Evolutionary conservation across 1,140 invertebrate species (phyloP), one percentile per base, ranked within the genome.

Genomic region (Trichonephila clavata): DNA sequence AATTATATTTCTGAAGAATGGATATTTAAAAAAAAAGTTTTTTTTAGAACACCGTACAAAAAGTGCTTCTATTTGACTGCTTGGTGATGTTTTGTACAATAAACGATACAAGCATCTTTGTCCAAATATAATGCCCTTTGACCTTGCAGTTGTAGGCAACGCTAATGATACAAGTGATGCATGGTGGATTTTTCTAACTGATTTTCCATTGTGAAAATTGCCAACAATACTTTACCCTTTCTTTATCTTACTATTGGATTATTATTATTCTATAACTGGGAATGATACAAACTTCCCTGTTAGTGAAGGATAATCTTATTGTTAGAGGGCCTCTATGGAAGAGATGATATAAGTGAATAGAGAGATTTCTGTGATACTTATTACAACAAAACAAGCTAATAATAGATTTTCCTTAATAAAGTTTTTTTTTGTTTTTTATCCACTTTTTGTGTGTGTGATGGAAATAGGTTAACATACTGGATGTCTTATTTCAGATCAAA

Each of bases 221-320:
- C 32, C n/a, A 84, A 84, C 83, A 84, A 84, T 84, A 60, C 86
- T 87, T 87, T 87, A 87, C 86, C 86, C 86, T 87, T 87, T 87
- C 86, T 32, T 87, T 63, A 61, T 87, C 63, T 87, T 18, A 18
- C 71, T 77, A 59, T 57, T 14, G 24, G 83, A 84, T 84, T 84
- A 84, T 84, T 84, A 84, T 84, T 57, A 84, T 50, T 77, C 68
- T 39, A 32, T 77, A 77, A 77, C 71, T 77, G 71, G 27, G 18
- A 39, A 77, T 77, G 27, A 39, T 39, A 10, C 24, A 32, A 39
- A 27, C 16, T 18, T 32, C 71, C 68, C 27, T 77, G 27, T 77
- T 77, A 32, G 71, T 27, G 61, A 77, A 77, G 32, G 71, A 77
- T 77, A 77, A 18, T 27, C 24, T 77, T 77, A 77, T 77, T 77